Percentiles rank a stretch among this genome's conserved stretches.
phyloP scores from a whole-genome alignment of 2,888 invertebrate genomes.

The Polydesmus complanatus region DNA sequence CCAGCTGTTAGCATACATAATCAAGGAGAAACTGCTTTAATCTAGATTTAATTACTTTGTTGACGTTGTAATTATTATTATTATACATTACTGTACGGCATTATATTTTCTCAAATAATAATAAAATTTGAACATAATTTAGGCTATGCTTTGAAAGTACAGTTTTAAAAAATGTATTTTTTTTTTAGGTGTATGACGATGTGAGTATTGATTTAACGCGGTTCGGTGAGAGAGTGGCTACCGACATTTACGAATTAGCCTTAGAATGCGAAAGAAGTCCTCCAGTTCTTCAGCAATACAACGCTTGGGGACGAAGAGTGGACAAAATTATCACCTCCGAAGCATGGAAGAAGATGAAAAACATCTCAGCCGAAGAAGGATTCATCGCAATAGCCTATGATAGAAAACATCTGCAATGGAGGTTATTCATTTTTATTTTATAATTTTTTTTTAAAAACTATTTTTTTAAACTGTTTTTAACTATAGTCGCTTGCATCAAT shows the following conservation, averaged over 20 bases:
- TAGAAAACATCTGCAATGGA: constrained; percentile 29
- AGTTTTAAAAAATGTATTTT: not conserved
- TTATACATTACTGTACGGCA: too few species aligned
- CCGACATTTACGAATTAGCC: constrained; percentile 35
- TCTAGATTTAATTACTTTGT: too few species aligned
- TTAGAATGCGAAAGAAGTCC: constrained; percentile 37
- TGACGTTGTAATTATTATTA: too few species aligned
- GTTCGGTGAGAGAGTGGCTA: constrained; percentile 38
- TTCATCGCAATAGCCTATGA: constrained; percentile 39
- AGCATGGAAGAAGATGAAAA: constrained; percentile 40
- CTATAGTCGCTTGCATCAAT: constrained; percentile 35
- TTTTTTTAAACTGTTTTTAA: not conserved
- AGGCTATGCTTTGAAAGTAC: too few species aligned
- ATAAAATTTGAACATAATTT: too few species aligned
- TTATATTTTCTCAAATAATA: too few species aligned
- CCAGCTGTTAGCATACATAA: too few species aligned
- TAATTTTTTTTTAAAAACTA: not conserved
- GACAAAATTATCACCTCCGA: constrained; percentile 38
- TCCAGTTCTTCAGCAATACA: constrained; percentile 35
- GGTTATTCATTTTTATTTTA: constrained; percentile 22
- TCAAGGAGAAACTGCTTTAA: too few species aligned
- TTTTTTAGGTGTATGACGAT: not conserved
- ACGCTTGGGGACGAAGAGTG: constrained; percentile 40
- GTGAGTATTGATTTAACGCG: constrained; percentile 30
- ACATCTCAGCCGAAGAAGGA: constrained; percentile 41